Evolutionary conservation across 2,113 vertebrate genomes (phyloP).

Genomic region (Ciconia maguari): DNA sequence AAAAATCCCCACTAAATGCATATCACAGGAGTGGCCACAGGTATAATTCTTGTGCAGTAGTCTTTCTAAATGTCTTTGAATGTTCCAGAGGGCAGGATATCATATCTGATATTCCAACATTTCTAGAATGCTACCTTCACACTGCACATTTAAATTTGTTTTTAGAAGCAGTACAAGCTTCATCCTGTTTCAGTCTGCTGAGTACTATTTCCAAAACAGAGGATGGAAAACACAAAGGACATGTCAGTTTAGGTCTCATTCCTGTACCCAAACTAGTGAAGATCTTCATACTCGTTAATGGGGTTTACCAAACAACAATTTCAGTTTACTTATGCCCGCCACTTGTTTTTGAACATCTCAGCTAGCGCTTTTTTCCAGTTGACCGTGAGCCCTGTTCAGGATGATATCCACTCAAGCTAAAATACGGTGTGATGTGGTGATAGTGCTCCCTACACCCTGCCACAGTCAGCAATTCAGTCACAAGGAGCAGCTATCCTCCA

Average conservation of each 20-base stretch:
- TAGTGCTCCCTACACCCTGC: not conserved
- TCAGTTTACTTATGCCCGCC: not conserved
- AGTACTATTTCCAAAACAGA: not conserved
- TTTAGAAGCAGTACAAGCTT: not conserved
- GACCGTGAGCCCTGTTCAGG: not conserved
- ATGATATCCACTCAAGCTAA: not conserved
- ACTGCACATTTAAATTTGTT: not conserved
- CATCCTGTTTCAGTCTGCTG: not conserved
- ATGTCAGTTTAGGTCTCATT: not conserved
- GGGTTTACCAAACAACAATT: not conserved
- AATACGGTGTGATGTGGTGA: accelerated
- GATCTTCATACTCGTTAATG: not conserved
- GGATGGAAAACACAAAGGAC: not conserved
- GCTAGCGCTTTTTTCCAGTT: not conserved
- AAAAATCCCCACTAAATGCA: not conserved
- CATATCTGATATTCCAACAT: not conserved
- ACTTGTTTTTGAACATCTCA: not conserved
- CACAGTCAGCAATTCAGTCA: not conserved
- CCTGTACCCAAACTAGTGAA: not conserved
- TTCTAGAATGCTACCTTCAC: not conserved
- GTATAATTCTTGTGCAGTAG: not conserved
- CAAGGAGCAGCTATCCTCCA: not conserved
- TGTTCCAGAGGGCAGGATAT: not conserved
- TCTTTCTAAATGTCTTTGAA: not conserved
- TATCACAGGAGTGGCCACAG: not conserved